Base-by-base conservation (phyloP, 1,140 invertebrate species). In the Ceratina australensis region DNA sequence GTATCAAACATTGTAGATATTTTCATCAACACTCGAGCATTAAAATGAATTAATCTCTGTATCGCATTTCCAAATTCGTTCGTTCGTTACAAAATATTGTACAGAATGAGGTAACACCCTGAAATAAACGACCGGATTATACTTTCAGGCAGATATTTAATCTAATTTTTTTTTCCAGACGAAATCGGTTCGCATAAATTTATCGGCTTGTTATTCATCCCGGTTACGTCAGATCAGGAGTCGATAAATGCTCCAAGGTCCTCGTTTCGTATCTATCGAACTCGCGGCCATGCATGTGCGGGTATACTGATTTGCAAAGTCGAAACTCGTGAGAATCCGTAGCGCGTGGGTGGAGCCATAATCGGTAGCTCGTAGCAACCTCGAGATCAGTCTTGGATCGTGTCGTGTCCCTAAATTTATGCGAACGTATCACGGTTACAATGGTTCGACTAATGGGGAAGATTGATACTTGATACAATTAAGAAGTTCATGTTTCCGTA, bases 161-260 rank as follows among this genome's bases (percentile, higher is more conserved):
- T 20, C n/a, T 5, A 0, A 13, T 64, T 20, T 10, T 22, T 28
- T 63, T 47, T 64, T 28, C 20, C 15, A 18, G 1, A 57, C 28
- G n/a, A 69, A 69, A 22, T 57, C 52, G 33, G 33, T 64, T 22
- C 67, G 54, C 16, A 18, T 12, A 20, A 3, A 3, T 33, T 71
- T 71, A 71, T 72, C 68, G 33, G 22, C 42, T 33, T 13, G 56
- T 72, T 28, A 18, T 7, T 72, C 56, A 60, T 16, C 68, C 22
- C 24, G 33, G 68, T 72, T 72, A 49, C 56, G 56, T 72, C 56
- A 60, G 4, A 28, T 4, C 16, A 10, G 33, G 24, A 28, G 26
- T 54, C 24, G 65, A 60, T 26, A 18, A 4, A 24, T 10, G 16
- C 12, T 8, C 59, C 67, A 20, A 71, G 54, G 10, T 15, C n/a